Evolutionary conservation across 2,113 vertebrate species (phyloP), one percentile per base, ranked within the genome.

Genomic region (Blennius ocellaris): DNA sequence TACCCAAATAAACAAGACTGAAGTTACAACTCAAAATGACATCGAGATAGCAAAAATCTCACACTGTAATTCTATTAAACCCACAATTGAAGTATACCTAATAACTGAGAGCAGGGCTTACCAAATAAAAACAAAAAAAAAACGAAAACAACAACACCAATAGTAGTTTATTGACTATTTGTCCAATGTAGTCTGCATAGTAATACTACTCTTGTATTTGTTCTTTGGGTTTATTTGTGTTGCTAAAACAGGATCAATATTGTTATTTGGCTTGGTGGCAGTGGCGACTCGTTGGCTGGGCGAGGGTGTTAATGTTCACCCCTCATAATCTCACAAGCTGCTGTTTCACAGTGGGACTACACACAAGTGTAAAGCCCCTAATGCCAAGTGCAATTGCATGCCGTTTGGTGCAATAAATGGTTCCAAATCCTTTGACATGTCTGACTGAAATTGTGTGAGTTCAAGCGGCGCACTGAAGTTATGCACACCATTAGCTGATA

Each of bases 401-500:
- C 58, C 6, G 40, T 61, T 65, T 49, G 51, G 49, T 37, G 47
- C 65, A 71, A 62, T 67, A 72, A 73, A 74, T 52, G 44, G 14
- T 61, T 72, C 49, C 49, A 40, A 67, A 78, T 80, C 57, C 47
- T 78, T 62, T 73, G 55, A 85, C n/a, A 8, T 12, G 17, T 66
- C 54, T 50, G 69, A 67, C 69, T 77, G 41, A 71, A 80, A 76
- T 41, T 50, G 69, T 15, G 39, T n/a, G 48, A 62, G 53, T 87
- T 73, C 68, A 78, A 51, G 55, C 36, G 7, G 60, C 11, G 30
- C 65, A 10, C 47, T n/a, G 48, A 64, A 83, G 73, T 74, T 76
- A 60, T 64, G 61, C 63, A 59, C 69, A 63, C 71, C 78, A 74
- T 80, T 76, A 69, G 79, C 69, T 66, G 43, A 58, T 76, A 78